Evolutionary conservation across 2,113 vertebrate species (phyloP).

Genomic region (mouse (Mus musculus)): GRCm39 chr9:40494501-40495000

Average conservation of each 20-base stretch:
- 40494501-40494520: not conserved
- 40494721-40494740: not conserved
- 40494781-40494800: not conserved
- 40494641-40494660: not conserved
- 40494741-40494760: not conserved
- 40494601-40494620: not conserved
- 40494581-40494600: no score
- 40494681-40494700: not conserved
- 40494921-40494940: not conserved
- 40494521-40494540: not conserved
- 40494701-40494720: not conserved
- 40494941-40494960: constrained; percentile 29
- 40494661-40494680: not conserved
- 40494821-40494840: not conserved
- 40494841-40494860: not conserved
- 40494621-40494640: not conserved
- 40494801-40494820: not conserved
- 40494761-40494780: not conserved
- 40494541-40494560: rapidly evolving
- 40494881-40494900: not conserved
- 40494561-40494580: not conserved
- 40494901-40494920: not conserved
- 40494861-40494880: not conserved
- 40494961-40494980: not conserved
- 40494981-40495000: not conserved